Evolutionary conservation across 2,797 vertebrate genomes (phyloP).

Genomic region (Acanthurus leucopareius): DNA sequence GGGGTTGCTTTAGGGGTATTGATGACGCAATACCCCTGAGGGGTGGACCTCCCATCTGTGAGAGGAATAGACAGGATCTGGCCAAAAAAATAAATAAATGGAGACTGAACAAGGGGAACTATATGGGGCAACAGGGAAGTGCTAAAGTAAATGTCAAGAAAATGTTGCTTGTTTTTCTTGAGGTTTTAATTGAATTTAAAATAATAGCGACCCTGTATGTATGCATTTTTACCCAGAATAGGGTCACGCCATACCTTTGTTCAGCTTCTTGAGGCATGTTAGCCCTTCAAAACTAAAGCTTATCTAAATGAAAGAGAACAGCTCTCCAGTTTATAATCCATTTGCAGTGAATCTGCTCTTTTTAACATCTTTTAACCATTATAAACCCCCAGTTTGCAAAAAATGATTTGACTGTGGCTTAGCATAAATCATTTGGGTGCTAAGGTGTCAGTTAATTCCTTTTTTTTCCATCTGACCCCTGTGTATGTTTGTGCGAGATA

Average conservation of each 20-base stretch:
- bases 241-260: not conserved
- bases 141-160: conserved; percentile 14
- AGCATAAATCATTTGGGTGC: not conserved
- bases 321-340: not conserved
- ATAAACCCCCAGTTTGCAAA: not conserved
- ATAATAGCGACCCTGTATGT: not conserved
- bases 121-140: conserved; percentile 39
- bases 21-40: conserved; percentile 77
- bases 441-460: conserved; percentile 20
- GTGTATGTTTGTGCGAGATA: conserved; percentile 22
- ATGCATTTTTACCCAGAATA: not conserved
- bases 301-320: not conserved
- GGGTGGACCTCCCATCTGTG: conserved; percentile 80
- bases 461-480: conserved; percentile 22
- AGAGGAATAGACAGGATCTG: conserved; percentile 58
- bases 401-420: not conserved
- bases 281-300: not conserved
- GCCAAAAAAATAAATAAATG: conserved; percentile 37
- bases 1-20: conserved; percentile 76
- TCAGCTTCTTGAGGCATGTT: not conserved
- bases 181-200: not conserved
- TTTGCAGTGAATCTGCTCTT: not conserved
- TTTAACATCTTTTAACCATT: not conserved
- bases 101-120: conserved; percentile 26
- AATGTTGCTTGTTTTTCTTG: not conserved